Percentiles rank a stretch among this genome's conserved stretches.
Evolutionary conservation across 2,113 vertebrate species (phyloP).

Genomic region (Carettochelys insculpta): DNA sequence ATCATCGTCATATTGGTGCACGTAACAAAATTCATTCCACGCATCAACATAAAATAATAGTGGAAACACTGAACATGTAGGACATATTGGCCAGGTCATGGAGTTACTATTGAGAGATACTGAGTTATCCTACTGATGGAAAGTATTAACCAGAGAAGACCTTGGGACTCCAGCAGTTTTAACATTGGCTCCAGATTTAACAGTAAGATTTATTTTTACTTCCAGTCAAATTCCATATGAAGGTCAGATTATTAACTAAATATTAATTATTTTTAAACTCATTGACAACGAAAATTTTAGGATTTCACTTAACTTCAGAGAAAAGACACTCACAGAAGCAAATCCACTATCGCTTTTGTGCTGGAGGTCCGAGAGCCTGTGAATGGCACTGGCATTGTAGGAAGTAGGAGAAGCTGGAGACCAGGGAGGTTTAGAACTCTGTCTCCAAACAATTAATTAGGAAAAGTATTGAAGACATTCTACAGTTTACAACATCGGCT

Average conservation of each 20-base stretch:
- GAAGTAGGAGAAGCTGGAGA: not conserved
- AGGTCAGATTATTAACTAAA: too few species aligned
- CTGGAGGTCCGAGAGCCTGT: not conserved
- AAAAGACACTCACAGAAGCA: conserved; percentile 11
- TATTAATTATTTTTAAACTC: conserved; percentile 38
- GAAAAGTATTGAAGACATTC: conserved; percentile 2
- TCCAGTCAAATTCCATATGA: conserved; percentile 30
- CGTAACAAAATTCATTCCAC: too few species aligned
- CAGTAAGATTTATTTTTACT: conserved; percentile 19
- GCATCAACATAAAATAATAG: too few species aligned
- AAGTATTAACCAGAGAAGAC: not conserved
- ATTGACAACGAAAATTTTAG: conserved; percentile 60
- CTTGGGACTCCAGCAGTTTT: not conserved
- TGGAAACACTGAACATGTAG: too few species aligned
- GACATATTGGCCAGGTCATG: not conserved
- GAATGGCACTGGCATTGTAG: not conserved
- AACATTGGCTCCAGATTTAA: not conserved
- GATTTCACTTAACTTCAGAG: conserved; percentile 13
- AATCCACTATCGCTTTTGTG: conserved; percentile 35
- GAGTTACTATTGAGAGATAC: conserved; percentile 22
- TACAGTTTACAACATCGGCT: too few species aligned
- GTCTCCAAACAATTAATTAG: not conserved
- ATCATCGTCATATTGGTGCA: too few species aligned
- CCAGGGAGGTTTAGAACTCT: conserved; percentile 20
- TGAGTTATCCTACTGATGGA: not conserved